Evolutionary conservation across 2,888 invertebrate species (phyloP).

Genomic region (Leptura quadrifasciata): DNA sequence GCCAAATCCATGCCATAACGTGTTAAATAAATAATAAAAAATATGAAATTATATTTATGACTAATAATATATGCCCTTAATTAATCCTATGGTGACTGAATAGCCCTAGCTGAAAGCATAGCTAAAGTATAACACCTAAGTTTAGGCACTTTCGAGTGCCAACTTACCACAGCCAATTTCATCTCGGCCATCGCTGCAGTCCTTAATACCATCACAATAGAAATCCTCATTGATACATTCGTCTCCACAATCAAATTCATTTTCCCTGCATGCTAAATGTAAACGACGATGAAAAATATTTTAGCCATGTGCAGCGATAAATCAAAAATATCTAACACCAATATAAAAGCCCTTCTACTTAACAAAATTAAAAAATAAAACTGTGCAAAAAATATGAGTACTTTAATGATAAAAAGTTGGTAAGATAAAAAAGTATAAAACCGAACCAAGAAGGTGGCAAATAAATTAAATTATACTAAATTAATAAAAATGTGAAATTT

Average conservation of each 20-base stretch:
- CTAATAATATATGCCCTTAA: background rate
- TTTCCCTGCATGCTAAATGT: constrained; percentile 65
- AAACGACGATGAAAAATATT: constrained; percentile 13
- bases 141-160: background rate
- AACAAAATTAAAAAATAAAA: background rate
- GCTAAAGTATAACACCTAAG: constrained; percentile 9
- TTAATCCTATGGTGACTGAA: background rate
- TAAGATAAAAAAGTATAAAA: background rate
- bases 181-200: constrained; percentile 79
- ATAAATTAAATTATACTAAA: too few species aligned
- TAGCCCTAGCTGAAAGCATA: background rate
- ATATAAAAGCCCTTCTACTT: background rate
- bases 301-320: background rate
- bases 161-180: constrained; percentile 76
- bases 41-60: background rate
- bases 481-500: too few species aligned
- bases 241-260: constrained; percentile 75
- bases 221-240: constrained; percentile 72
- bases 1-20: background rate
- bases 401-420: background rate
- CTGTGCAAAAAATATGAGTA: background rate
- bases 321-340: background rate
- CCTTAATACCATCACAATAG: constrained; percentile 75
- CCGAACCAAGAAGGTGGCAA: background rate
- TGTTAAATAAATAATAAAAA: background rate